phyloP scores from a whole-genome alignment of 2,888 invertebrate species.

The Physocephala rufipes region DNA sequence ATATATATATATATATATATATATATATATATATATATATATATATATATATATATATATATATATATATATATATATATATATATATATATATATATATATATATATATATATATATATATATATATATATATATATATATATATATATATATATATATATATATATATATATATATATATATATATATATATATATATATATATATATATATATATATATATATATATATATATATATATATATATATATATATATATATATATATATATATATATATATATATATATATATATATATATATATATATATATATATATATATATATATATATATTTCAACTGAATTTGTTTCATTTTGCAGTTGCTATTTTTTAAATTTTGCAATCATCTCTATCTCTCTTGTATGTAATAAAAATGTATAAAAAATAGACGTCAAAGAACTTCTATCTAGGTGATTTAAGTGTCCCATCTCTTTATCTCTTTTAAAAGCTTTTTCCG shows the following conservation, averaged over 20 bases:
- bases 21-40: too few species aligned
- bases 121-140: constrained; percentile 1
- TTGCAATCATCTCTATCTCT: too few species aligned
- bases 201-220: constrained; percentile 1
- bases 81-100: constrained; percentile 1
- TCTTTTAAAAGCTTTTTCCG: too few species aligned
- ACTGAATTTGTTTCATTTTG: too few species aligned
- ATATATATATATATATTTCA: neutral
- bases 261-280: constrained; percentile 1
- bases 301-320: constrained; percentile 1
- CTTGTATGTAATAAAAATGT: too few species aligned
- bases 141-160: constrained; percentile 1
- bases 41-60: too few species aligned
- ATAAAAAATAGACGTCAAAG: too few species aligned
- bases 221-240: constrained; percentile 1
- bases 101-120: constrained; percentile 1
- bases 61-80: constrained; percentile 1
- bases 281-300: constrained; percentile 1
- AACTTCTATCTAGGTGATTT: too few species aligned
- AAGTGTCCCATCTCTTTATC: too few species aligned
- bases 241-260: constrained; percentile 1
- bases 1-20: too few species aligned
- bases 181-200: neutral
- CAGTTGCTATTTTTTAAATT: too few species aligned
- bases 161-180: neutral